Evolutionary conservation across 2,113 vertebrate genomes (phyloP).

Genomic region (Tupaia chinensis): DNA sequence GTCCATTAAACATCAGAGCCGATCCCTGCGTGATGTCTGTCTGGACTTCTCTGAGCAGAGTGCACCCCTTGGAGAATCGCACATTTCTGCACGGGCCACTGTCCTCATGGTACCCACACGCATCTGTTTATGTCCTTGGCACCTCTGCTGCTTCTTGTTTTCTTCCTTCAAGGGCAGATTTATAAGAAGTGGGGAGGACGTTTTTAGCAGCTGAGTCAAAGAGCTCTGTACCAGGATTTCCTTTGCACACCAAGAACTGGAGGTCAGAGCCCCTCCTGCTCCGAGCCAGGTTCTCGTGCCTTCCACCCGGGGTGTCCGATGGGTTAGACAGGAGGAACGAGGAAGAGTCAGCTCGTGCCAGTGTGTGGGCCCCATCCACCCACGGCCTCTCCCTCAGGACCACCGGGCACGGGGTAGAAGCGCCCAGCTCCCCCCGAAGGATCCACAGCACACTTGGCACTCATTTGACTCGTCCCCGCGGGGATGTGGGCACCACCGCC

Average conservation of each 20-base stretch:
- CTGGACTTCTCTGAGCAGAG: slow-evolving; percentile 26
- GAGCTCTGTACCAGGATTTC: background rate
- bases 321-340: slow-evolving; percentile 54
- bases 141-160: slow-evolving; percentile 12
- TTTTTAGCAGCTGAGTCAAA: slow-evolving; percentile 11
- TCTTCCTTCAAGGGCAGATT: slow-evolving; percentile 10
- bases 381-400: accelerated
- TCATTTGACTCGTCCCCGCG: background rate
- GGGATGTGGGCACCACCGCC: background rate
- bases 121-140: slow-evolving; percentile 31
- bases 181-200: background rate
- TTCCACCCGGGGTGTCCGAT: slow-evolving; percentile 63
- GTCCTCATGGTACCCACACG: slow-evolving; percentile 44
- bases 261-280: slow-evolving; percentile 51
- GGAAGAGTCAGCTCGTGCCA: background rate
- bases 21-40: background rate
- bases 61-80: background rate
- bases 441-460: background rate
- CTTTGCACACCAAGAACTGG: slow-evolving; percentile 67
- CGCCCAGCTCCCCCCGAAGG: background rate
- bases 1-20: background rate
- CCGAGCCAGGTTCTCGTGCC: slow-evolving; percentile 79
- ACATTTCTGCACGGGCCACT: background rate
- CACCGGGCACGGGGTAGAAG: background rate
- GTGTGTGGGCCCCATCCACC: background rate